Evolutionary conservation across 2,888 invertebrate genomes (phyloP).

Genomic region (Lacanobia oleracea): DNA sequence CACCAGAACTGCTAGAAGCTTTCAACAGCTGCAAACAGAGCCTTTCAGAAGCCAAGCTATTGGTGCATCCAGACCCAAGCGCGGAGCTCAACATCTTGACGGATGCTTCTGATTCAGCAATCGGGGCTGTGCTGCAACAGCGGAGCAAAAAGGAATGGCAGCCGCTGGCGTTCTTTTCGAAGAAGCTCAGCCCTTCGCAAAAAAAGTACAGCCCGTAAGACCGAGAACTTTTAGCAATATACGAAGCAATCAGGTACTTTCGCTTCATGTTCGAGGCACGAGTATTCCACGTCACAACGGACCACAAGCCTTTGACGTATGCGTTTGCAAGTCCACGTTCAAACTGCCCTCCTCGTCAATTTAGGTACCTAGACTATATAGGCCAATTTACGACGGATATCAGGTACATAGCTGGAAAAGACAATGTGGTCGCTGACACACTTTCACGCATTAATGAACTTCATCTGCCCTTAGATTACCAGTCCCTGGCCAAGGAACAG

Average conservation of each 20-base stretch:
- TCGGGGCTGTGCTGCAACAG: no score
- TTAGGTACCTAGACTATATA: not conserved
- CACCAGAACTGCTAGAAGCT: no score
- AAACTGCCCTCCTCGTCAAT: no score
- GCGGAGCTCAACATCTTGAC: slow-evolving; percentile 8
- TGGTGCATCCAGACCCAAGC: no score
- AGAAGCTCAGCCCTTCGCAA: slow-evolving; percentile 5
- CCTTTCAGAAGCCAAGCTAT: no score
- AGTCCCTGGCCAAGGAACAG: no score
- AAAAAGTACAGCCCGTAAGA: slow-evolving; percentile 1
- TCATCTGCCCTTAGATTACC: no score
- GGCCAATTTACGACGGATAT: no score
- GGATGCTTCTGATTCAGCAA: slow-evolving; percentile 8
- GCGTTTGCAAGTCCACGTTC: no score
- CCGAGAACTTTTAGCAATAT: not conserved
- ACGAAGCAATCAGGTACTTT: not conserved
- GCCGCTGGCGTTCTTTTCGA: slow-evolving; percentile 1
- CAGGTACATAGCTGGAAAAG: not conserved
- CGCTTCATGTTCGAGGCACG: not conserved
- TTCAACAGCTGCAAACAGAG: no score
- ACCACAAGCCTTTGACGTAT: not conserved
- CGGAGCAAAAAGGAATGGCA: slow-evolving; percentile 4
- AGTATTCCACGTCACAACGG: not conserved
- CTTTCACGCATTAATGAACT: not conserved
- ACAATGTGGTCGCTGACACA: no score